Evolutionary conservation across 2,888 invertebrate genomes (phyloP), one percentile per base, ranked within the genome.

Genomic region (Conops quadrifasciatus): DNA sequence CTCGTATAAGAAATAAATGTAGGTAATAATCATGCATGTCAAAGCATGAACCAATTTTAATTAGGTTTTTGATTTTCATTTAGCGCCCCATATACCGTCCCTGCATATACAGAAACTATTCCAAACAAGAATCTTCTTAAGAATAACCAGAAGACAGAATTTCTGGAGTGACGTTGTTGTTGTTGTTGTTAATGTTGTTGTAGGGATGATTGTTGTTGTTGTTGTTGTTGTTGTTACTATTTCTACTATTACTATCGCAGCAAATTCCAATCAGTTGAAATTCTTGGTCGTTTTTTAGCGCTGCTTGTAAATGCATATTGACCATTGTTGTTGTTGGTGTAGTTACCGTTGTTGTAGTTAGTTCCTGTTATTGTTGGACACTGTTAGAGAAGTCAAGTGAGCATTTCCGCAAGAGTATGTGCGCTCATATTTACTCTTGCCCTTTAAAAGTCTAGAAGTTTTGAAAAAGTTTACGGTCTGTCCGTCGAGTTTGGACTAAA

Each of bases 181-280:
- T n/a, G 49, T 19, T 49, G n/a, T 19, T 49, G 49, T 16, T 49
- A 11, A 5, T n/a, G 16, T 49, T 49, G 16, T 49, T 9, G 5
- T 36, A 36, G 49, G 15, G n/a, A n/a, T 49, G 16, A 49, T 2
- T 13, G 5, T 19, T 5, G n/a, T 19, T 19, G 5, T 19, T n/a
- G 19, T 16, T 0, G 49, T 4, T 13, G 5, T 49, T 56, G 24
- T 21, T 66, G 53, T 15, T 36, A 36, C 53, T 67, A n/a, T 56
- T 56, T 58, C 56, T 19, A 56, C 58, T 58, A n/a, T n/a, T 16
- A 67, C 67, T 56, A 67, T 67, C 58, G 45, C 24, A 19, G 9
- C 45, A 21, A 53, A 21, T 45, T 67, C 67, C 67, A 67, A 67
- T 67, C 67, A 67, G 58, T 58, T 67, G 26, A 66, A 66, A 51